Percentiles rank a stretch among this genome's conserved stretches.
phyloP scores from a whole-genome alignment of 1,140 invertebrate genomes.

The Anastrepha ludens region DNA sequence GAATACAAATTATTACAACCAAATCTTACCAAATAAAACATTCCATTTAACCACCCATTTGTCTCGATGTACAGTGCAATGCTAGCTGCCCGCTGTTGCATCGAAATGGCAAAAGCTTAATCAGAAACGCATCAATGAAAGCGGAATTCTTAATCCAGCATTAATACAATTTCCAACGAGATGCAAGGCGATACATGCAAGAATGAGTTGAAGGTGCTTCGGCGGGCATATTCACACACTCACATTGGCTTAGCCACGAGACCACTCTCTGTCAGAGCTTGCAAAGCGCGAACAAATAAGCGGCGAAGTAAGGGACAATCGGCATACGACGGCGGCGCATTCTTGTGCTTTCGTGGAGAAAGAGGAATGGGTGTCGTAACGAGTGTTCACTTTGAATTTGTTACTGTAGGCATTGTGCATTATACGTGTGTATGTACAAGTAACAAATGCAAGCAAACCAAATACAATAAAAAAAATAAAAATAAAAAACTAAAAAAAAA shows the following conservation, averaged over 20 bases:
- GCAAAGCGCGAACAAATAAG: background rate
- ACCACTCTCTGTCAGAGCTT: background rate
- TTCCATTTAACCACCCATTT: background rate
- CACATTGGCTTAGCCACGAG: background rate
- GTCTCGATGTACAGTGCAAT: slow-evolving; percentile 28
- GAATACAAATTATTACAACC: background rate
- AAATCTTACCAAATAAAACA: background rate
- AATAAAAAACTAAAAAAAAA: background rate
- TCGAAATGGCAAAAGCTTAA: slow-evolving; percentile 35
- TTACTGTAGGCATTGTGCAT: background rate
- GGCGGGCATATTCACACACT: background rate
- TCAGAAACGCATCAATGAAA: slow-evolving; percentile 52
- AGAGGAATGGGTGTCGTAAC: background rate
- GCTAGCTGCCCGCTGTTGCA: slow-evolving; percentile 3
- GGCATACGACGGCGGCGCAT: background rate
- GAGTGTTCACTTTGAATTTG: background rate
- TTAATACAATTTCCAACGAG: slow-evolving; percentile 66
- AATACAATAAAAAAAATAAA: background rate
- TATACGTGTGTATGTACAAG: background rate
- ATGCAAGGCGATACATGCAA: background rate
- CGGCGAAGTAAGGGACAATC: slow-evolving; percentile 11
- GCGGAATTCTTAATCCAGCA: slow-evolving; percentile 71
- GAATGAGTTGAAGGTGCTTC: background rate
- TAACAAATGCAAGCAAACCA: background rate
- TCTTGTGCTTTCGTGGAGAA: background rate